These are phyloP conservation scores for Geophilus truncorum DNA, from an alignment of 2,888 invertebrate species.

Conservation along the genomic window DNA sequence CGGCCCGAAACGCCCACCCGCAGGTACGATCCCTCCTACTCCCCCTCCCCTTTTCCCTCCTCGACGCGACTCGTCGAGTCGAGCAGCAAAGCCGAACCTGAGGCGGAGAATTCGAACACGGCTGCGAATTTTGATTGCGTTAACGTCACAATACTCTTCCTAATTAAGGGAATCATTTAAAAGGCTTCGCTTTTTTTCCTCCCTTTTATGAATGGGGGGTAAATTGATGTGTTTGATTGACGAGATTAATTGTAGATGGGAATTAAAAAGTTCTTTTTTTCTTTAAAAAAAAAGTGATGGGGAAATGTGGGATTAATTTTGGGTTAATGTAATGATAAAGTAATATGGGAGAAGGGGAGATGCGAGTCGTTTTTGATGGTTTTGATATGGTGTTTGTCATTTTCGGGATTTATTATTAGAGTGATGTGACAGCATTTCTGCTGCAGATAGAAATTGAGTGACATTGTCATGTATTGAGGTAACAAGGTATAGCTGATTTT, in stretches of 20 bases:
- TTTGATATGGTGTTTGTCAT: no score
- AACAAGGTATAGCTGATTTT: no score
- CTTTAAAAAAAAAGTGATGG: background rate
- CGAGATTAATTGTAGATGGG: background rate
- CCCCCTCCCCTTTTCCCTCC: background rate
- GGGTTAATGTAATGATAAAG: background rate
- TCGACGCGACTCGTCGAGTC: background rate
- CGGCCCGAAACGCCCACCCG: background rate
- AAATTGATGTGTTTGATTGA: background rate
- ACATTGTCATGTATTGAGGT: no score
- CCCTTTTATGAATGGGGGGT: background rate
- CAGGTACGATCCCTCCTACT: background rate
- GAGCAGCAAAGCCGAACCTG: background rate
- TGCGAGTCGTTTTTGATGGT: no score
- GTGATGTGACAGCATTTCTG: background rate
- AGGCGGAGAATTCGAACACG: background rate
- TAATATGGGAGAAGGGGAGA: background rate
- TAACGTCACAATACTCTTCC: background rate
- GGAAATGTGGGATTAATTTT: background rate
- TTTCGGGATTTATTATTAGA: background rate
- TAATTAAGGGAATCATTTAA: background rate
- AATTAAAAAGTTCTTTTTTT: no score
- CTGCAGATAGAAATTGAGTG: no score
- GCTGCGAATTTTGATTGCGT: conserved; percentile 4
- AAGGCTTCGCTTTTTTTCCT: background rate